Evolutionary conservation across 2,888 invertebrate species (phyloP), one percentile per base, ranked within the genome.

Genomic region (Erebia aethiops): DNA sequence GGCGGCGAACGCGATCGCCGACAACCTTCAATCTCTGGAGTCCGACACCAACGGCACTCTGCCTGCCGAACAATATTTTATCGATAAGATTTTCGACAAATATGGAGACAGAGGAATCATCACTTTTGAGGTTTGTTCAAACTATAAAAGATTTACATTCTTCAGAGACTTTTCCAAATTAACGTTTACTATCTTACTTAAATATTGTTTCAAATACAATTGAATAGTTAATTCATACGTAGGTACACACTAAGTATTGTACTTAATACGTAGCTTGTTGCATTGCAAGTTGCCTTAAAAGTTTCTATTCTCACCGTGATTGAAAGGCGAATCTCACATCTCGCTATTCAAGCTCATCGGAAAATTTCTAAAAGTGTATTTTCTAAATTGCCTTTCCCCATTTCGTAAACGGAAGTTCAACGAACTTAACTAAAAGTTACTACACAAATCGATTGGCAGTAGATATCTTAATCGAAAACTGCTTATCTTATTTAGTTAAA

Each of bases 41-140:
- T 58, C 9, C 9, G 7, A 74, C 14, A 80, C 81, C 60, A 87
- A 88, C 82, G 86, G 83, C 78, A 86, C 88, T 1, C 74, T 84
- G 51, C 86, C 85, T 43, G 91, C 92, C 0, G 91, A 94, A 79
- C 86, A 87, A 76, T 94, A 91, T 81, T 94, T 94, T 82, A 91
- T 94, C 74, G 86, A 90, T 76, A 90, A 92, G 81, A 94, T 94
- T 79, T 95, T 95, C 81, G 87, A 90, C 78, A 95, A 95, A 80
- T 95, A 95, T 78, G 95, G 95, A 35, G 87, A 93, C 75, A 90
- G 91, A 79, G 94, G 94, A 65, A 84, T 93, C 74, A 94, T 95
- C 79, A 93, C 94, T 41, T 94, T 94, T 77, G 95, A 95, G 88
- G 94, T 94, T 78, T 85, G 90, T 82, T 70, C 54, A 74, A 13